phyloP scores from a whole-genome alignment of 2,888 invertebrate species.

The Mimachlamys varia region DNA sequence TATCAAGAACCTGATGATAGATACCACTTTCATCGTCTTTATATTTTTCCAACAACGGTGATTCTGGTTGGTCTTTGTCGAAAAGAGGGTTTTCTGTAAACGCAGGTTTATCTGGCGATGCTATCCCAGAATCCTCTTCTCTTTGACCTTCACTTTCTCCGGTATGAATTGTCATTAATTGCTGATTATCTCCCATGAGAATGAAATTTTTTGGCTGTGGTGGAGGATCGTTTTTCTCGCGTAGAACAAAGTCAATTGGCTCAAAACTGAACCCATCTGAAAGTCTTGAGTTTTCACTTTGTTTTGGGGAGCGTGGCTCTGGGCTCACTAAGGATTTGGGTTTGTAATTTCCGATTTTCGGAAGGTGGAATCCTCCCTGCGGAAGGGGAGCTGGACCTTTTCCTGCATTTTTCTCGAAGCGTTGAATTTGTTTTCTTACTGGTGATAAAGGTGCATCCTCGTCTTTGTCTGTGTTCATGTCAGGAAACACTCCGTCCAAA shows the following conservation, averaged over 20 bases:
- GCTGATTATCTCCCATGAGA: slow-evolving; percentile 10
- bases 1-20: not conserved
- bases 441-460: not conserved
- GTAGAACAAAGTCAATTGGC: not conserved
- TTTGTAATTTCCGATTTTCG: slow-evolving; percentile 65
- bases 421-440: not conserved
- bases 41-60: not conserved
- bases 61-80: not conserved
- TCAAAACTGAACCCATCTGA: not conserved
- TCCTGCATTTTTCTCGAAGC: not conserved
- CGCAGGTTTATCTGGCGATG: not conserved
- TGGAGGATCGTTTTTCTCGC: not conserved
- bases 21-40: slow-evolving; percentile 2
- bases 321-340: slow-evolving; percentile 56
- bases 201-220: not conserved
- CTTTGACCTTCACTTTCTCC: not conserved
- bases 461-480: not conserved
- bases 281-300: not conserved
- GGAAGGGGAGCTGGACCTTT: slow-evolving; percentile 59
- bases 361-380: slow-evolving; percentile 55
- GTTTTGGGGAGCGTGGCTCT: not conserved
- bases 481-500: not conserved
- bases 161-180: slow-evolving; percentile 15
- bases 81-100: slow-evolving; percentile 10
- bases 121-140: slow-evolving; percentile 1